Percentiles rank a stretch among this genome's conserved stretches.
Evolutionary conservation across 2,113 vertebrate genomes (phyloP).

Genomic region (Aegotheles bennettii): DNA sequence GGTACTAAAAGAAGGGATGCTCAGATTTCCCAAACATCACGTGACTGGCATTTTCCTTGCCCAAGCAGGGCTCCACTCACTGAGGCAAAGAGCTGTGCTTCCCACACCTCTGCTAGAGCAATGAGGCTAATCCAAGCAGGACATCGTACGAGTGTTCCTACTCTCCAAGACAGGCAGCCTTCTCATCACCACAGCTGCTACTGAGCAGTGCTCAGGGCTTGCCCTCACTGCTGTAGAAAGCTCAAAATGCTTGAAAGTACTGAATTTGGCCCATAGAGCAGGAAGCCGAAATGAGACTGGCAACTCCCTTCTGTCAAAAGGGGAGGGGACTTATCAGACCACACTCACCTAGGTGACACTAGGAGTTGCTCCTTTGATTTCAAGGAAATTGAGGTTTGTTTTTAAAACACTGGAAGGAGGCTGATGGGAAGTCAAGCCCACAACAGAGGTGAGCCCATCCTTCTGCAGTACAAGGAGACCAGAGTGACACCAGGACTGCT

Average conservation of each 20-base stretch:
- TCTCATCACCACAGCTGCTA: background rate
- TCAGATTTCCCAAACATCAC: background rate
- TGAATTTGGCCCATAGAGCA: background rate
- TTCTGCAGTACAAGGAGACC: background rate
- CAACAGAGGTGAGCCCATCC: background rate
- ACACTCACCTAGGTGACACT: background rate
- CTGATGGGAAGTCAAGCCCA: background rate
- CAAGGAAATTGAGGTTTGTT: background rate
- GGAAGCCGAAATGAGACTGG: background rate
- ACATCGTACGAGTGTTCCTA: background rate
- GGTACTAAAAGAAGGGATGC: background rate
- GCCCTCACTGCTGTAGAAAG: background rate
- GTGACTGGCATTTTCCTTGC: background rate
- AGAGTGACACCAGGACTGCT: background rate
- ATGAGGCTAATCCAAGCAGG: background rate
- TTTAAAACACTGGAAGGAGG: background rate
- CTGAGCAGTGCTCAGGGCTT: background rate
- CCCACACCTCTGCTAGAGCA: background rate
- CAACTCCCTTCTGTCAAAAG: background rate
- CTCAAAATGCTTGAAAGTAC: background rate
- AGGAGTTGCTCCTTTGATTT: background rate
- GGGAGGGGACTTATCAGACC: background rate
- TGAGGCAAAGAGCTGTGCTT: background rate
- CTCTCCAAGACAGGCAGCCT: background rate
- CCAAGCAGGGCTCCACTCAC: background rate